Evolutionary conservation across 2,113 vertebrate species (phyloP).

Genomic region (Lathamus discolor): DNA sequence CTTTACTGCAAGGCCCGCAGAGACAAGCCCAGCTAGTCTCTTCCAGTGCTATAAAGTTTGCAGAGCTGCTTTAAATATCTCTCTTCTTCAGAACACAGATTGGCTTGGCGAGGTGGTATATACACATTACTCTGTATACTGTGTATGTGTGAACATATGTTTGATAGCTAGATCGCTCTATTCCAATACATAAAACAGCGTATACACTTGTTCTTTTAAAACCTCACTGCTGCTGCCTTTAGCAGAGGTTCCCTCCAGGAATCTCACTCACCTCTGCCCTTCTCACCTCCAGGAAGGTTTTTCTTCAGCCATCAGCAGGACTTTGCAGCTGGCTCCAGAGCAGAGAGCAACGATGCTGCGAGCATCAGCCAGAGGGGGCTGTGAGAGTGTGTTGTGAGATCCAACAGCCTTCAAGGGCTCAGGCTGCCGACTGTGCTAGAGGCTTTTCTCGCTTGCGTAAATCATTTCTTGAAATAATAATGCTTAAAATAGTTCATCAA

Average conservation of each 20-base stretch:
- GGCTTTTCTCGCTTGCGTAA: constrained; percentile 67
- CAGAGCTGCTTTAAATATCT: constrained; percentile 65
- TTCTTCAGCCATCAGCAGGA: background rate
- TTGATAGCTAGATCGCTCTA: constrained; percentile 62
- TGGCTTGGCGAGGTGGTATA: constrained; percentile 57
- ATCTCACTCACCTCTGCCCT: background rate
- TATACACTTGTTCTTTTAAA: constrained; percentile 60
- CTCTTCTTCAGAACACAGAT: constrained; percentile 50
- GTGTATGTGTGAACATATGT: constrained; percentile 68
- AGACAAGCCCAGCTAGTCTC: constrained; percentile 28
- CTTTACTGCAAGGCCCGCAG: constrained; percentile 22
- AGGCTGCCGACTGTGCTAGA: constrained; percentile 59
- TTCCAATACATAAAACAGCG: constrained; percentile 26
- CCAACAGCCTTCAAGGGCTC: background rate
- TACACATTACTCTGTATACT: constrained; percentile 67
- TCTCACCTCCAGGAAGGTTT: background rate
- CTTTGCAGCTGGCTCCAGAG: background rate
- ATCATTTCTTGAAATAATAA: constrained; percentile 66
- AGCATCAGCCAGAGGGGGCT: constrained; percentile 67
- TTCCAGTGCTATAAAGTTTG: constrained; percentile 34
- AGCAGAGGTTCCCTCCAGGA: constrained; percentile 4
- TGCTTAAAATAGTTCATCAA: constrained; percentile 48
- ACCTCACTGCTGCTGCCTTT: background rate
- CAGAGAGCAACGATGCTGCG: constrained; percentile 6
- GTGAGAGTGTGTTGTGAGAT: constrained; percentile 25